phyloP scores from a whole-genome alignment of 1,140 invertebrate genomes.

The Asobara japonica region DNA sequence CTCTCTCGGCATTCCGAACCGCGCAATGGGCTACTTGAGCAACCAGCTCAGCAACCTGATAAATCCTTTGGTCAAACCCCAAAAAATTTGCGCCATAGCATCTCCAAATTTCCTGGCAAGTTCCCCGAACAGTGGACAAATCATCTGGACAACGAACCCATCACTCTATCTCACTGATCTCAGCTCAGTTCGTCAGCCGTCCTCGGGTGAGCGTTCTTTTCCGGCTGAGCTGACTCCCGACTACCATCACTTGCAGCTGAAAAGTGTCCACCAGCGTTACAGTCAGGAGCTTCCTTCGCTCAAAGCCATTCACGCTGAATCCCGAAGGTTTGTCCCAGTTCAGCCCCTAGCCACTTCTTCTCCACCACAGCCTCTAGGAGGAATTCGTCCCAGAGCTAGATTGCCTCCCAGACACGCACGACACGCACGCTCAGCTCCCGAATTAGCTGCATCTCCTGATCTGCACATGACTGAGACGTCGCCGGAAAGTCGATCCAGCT shows the following conservation, averaged over 20 bases:
- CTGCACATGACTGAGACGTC: constrained; percentile 73
- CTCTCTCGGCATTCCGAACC: constrained; percentile 61
- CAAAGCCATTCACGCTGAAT: constrained; percentile 79
- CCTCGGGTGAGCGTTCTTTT: constrained; percentile 80
- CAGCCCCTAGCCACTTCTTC: constrained; percentile 68
- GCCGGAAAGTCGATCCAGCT: constrained; percentile 86
- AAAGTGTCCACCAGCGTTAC: constrained; percentile 74
- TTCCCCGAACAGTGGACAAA: constrained; percentile 62
- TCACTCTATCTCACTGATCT: constrained; percentile 83
- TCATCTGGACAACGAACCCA: constrained; percentile 67
- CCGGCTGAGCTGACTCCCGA: constrained; percentile 72
- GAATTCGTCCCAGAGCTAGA: constrained; percentile 63
- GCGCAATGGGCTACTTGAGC: constrained; percentile 44
- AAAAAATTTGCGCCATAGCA: constrained; percentile 63
- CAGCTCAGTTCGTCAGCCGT: constrained; percentile 84
- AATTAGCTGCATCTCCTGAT: constrained; percentile 70
- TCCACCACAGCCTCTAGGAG: constrained; percentile 60
- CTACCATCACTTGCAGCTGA: constrained; percentile 66
- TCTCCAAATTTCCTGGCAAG: constrained; percentile 65
- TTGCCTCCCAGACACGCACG: constrained; percentile 72
- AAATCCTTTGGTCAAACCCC: constrained; percentile 45
- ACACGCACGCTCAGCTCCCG: constrained; percentile 74
- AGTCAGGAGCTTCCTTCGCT: constrained; percentile 79
- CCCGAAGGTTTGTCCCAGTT: constrained; percentile 70
- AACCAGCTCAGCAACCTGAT: constrained; percentile 45